Evolutionary conservation across 23 tunicate species (phyloP).

Genomic region (Halocynthia roretzi): DNA sequence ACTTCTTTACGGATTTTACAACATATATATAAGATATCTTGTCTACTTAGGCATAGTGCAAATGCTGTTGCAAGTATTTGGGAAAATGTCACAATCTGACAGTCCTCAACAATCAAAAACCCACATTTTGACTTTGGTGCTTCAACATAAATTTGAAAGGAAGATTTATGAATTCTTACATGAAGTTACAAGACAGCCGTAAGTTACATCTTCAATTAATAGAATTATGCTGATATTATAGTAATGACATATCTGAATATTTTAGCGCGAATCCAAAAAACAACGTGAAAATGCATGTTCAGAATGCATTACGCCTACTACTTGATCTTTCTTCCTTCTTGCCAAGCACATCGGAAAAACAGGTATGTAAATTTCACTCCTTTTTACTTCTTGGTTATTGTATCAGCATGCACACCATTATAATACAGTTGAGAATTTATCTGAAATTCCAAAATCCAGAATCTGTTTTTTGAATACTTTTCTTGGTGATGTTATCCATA

Average conservation of each 20-base stretch:
- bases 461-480: too few species aligned
- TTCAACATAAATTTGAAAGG: slow-evolving; percentile 16
- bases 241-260: neutral
- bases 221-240: neutral
- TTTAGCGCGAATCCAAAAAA: neutral
- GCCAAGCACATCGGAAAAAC: slow-evolving; percentile 20
- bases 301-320: slow-evolving; percentile 24
- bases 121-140: slow-evolving; percentile 9
- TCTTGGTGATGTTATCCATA: too few species aligned
- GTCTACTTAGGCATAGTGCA: slow-evolving; percentile 16
- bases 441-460: too few species aligned
- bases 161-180: slow-evolving; percentile 12
- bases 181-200: slow-evolving; percentile 16
- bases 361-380: slow-evolving; percentile 4
- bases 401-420: too few species aligned
- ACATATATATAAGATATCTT: neutral
- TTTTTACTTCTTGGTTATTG: too few species aligned
- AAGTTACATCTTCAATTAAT: neutral
- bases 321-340: slow-evolving; percentile 9
- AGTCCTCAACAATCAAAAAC: slow-evolving; percentile 1
- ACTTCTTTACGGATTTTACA: neutral
- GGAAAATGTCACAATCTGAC: slow-evolving; percentile 29
- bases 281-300: slow-evolving; percentile 19
- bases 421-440: too few species aligned
- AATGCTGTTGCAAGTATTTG: slow-evolving; percentile 42